Percentiles rank a stretch among this genome's conserved stretches.
phyloP scores from a whole-genome alignment of 2,888 invertebrate species.

The Tetramorium bicarinatum region DNA sequence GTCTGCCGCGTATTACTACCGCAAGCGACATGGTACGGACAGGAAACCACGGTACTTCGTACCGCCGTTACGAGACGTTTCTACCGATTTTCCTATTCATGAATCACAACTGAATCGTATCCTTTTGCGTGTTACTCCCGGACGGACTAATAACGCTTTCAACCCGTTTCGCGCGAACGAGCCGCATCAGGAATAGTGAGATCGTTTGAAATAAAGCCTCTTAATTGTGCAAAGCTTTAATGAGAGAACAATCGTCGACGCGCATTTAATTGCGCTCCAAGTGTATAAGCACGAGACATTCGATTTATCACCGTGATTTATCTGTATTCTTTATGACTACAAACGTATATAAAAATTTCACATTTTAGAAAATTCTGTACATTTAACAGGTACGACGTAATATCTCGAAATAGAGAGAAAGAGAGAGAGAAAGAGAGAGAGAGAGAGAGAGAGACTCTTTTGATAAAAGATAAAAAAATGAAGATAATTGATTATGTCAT shows the following conservation, averaged over 20 bases:
- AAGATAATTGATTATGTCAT: not conserved
- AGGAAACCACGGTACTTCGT: conserved; percentile 52
- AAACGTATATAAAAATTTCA: not conserved
- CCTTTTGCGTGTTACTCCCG: conserved; percentile 33
- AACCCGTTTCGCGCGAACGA: conserved; percentile 15
- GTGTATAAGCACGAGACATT: not conserved
- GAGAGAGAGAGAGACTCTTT: too few species aligned
- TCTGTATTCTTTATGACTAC: not conserved
- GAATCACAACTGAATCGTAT: conserved; percentile 62
- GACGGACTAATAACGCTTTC: conserved; percentile 39
- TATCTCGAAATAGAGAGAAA: not conserved
- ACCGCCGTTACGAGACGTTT: conserved; percentile 48
- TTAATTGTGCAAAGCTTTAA: conserved; percentile 22
- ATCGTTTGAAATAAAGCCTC: conserved; percentile 14
- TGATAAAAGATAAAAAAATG: not conserved
- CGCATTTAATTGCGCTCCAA: not conserved
- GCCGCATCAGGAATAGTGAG: conserved; percentile 18
- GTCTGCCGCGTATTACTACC: conserved; percentile 67
- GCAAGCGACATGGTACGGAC: conserved; percentile 31
- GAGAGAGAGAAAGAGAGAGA: too few species aligned
- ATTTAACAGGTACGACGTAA: not conserved
- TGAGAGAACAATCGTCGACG: conserved; percentile 2
- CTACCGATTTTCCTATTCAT: conserved; percentile 69
- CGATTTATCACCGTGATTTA: not conserved
- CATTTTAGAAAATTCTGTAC: not conserved